phyloP scores from a whole-genome alignment of 2,888 invertebrate genomes.

The Yponomeuta evonymella region DNA sequence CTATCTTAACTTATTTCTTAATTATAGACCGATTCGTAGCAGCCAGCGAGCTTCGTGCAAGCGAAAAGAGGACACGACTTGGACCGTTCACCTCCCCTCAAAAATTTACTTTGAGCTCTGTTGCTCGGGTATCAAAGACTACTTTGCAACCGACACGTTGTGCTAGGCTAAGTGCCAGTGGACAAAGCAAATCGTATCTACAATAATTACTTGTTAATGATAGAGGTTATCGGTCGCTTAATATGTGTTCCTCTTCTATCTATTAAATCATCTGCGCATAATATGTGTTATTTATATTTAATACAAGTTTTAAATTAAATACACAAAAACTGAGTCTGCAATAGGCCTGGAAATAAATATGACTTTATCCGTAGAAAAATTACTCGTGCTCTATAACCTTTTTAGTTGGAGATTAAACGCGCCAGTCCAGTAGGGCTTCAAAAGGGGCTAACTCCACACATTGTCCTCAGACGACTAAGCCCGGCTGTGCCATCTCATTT shows the following conservation, averaged over 20 bases:
- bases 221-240: conserved; percentile 70
- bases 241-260: conserved; percentile 53
- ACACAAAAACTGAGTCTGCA: neutral
- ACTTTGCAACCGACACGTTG: conserved; percentile 31
- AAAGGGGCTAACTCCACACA: conserved; percentile 24
- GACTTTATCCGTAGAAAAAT: neutral
- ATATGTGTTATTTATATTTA: neutral
- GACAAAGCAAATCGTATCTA: conserved; percentile 64
- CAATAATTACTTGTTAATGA: conserved; percentile 69
- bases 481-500: conserved; percentile 56
- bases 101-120: conserved; percentile 29
- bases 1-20: conserved; percentile 76
- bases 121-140: conserved; percentile 23
- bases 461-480: conserved; percentile 57
- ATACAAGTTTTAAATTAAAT: neutral
- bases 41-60: conserved; percentile 58
- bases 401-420: conserved; percentile 16
- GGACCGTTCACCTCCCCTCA: conserved; percentile 21
- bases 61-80: conserved; percentile 45
- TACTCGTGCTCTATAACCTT: neutral
- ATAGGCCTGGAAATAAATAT: neutral
- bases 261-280: conserved; percentile 31
- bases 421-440: conserved; percentile 25
- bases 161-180: conserved; percentile 39
- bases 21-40: conserved; percentile 74